Evolutionary conservation across 2,113 vertebrate genomes (phyloP), one percentile per base, ranked within the genome.

Genomic region (Seriola dumerili): DNA sequence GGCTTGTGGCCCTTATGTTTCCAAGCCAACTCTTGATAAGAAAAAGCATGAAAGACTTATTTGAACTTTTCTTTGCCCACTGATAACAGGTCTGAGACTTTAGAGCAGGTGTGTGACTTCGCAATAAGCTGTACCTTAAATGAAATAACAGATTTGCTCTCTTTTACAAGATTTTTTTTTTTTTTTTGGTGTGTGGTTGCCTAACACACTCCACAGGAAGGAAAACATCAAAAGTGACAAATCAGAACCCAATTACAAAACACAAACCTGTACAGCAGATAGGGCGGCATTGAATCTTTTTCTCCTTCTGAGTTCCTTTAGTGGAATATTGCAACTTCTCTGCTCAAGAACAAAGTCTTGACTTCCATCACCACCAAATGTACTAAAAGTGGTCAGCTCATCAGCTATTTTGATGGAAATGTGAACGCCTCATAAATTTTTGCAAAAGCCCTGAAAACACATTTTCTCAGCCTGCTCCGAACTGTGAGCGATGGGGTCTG

Each of bases 71-170:
- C 23, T 62, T 54, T 29, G 29, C n/a, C 9, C 4, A 48, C 44
- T 52, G 68, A 70, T 81, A 74, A 71, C 46, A 88, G 54, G n/a
- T 46, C 29, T 16, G 2, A 57, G n/a, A 71, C 42, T 65, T 66
- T 19, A 72, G 10, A 72, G 19, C 74, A 36, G 34, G 14, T 40
- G 40, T 55, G 23, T 25, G 14, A 72, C n/a, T 72, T 21, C 54
- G 40, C 68, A 77, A 58, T 70, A 69, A 63, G 32, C 34, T 38
- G 64, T 38, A 38, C 64, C 50, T 72, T 34, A 83, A 77, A 78
- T 63, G 10, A 83, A 76, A 84, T 66, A 59, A 80, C 44, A 71
- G 61, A 72, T 72, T 46, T 36, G 5, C n/a, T 66, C 42, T 65
- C 11, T 19, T 55, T 78, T 66, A 80, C 38, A 68, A 73, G 61